These are phyloP conservation scores for Micromys minutus DNA, from an alignment of 2,113 vertebrate species.

Conservation along the genomic window DNA sequence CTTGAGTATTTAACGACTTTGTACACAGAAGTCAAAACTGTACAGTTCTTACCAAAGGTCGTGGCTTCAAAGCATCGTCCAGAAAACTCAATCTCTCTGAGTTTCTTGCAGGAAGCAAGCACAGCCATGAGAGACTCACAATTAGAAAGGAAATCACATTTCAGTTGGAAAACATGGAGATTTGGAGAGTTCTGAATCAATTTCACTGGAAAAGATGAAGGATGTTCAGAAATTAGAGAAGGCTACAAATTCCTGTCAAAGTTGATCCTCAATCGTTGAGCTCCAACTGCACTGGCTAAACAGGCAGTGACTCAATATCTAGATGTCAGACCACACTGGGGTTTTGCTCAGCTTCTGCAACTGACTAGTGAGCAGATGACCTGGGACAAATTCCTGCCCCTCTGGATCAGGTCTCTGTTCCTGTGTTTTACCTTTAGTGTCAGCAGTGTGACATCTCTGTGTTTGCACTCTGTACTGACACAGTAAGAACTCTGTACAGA, in stretches of 20 bases:
- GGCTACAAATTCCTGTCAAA: background rate
- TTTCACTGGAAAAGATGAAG: constrained; percentile 71
- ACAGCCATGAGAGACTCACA: constrained; percentile 66
- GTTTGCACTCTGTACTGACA: background rate
- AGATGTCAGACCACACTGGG: background rate
- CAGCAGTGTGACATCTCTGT: background rate
- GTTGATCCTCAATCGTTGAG: background rate
- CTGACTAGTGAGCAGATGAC: background rate
- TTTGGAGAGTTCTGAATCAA: constrained; percentile 72
- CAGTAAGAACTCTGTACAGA: background rate
- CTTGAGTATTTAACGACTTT: background rate
- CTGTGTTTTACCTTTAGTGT: background rate
- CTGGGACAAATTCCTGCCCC: background rate
- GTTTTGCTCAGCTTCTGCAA: background rate
- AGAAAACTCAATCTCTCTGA: constrained; percentile 69
- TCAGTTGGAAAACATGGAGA: constrained; percentile 70
- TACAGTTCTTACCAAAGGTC: constrained; percentile 64
- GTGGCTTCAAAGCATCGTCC: constrained; percentile 30
- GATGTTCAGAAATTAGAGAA: constrained; percentile 53
- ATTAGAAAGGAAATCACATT: constrained; percentile 37
- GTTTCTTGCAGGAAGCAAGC: constrained; percentile 72
- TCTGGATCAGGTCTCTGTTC: background rate
- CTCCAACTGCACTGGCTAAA: background rate
- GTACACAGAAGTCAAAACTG: constrained; percentile 7
- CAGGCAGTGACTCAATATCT: background rate